These are phyloP conservation scores for Acipenser transmontanus DNA, from an alignment of 2,797 vertebrate genomes.

Conservation along the genomic window DNA sequence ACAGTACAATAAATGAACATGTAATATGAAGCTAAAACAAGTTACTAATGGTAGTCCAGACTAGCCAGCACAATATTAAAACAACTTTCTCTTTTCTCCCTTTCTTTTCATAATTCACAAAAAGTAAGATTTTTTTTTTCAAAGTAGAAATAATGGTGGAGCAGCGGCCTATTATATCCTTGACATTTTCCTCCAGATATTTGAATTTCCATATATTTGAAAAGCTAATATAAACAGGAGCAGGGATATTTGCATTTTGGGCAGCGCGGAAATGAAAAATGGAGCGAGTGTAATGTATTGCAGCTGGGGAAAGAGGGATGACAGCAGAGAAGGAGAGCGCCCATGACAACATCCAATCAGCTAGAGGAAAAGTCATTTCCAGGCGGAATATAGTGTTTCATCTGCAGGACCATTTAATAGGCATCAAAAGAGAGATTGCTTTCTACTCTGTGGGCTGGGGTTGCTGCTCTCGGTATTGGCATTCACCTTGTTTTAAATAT, in stretches of 20 bases:
- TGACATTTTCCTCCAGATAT: constrained; percentile 69
- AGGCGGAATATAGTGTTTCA: constrained; percentile 65
- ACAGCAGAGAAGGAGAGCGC: constrained; percentile 52
- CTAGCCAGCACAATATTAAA: no score
- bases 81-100: no score
- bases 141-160: constrained; percentile 52
- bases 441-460: constrained; percentile 33
- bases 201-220: constrained; percentile 76
- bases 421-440: constrained; percentile 61
- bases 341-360: constrained; percentile 52
- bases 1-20: no score
- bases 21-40: no score
- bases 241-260: constrained; percentile 65
- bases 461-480: neutral
- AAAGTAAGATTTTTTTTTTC: constrained; percentile 21
- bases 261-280: constrained; percentile 67
- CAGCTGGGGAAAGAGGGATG: constrained; percentile 61
- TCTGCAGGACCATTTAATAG: constrained; percentile 67
- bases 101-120: constrained; percentile 2
- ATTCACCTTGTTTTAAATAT: constrained; percentile 7
- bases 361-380: constrained; percentile 70
- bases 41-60: no score
- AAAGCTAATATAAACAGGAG: constrained; percentile 78
- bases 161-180: constrained; percentile 46
- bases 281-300: constrained; percentile 61